Base-by-base conservation (phyloP, 2,888 invertebrate genomes). In the Bibio marci region DNA sequence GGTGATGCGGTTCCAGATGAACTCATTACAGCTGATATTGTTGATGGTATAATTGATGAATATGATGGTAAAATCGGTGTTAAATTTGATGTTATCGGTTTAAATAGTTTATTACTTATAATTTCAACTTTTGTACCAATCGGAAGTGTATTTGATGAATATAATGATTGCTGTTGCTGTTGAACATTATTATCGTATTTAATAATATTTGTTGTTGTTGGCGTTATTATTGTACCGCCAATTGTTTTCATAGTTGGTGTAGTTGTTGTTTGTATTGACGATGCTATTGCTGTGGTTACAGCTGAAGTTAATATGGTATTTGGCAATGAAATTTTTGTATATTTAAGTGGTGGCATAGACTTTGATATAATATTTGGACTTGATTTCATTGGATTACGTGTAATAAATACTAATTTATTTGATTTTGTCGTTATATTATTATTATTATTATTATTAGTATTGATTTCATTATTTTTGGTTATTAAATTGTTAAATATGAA, bases 401-500 rank as follows among this genome's bases (percentile, higher is more conserved):
- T 61, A n/a, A 61, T 52, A 17, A 58, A 58, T 2, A 61, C 56
- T 5, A 60, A 50, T 46, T 60, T 61, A 34, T 57, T 59, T n/a
- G 33, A 2, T 19, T 17, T 25, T 2, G 22, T 12, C 8, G 13
- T 25, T 6, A 22, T 4, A 22, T 4, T 8, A 22, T 22, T 22
- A 22, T 22, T 22, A 22, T 22, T n/a, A n/a, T 6, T 14, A 19
- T 3, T 10, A 13, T 25, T 6, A 13, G 13, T 6, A 5, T 25
- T 13, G 35, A 25, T 25, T 25, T 18, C n/a, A 25, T n/a, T 13
- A 35, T 18, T 35, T 25, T 35, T 35, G 26, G 22, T 19, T 35
- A 35, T 25, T 35, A 22, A 6, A 22, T 22, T 22, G 8, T 35
- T 11, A 25, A 25, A 6, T 18, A 19, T 25, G 26, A 19, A 3